phyloP scores from a whole-genome alignment of 2,888 invertebrate genomes.

The Cantharis nigra region DNA sequence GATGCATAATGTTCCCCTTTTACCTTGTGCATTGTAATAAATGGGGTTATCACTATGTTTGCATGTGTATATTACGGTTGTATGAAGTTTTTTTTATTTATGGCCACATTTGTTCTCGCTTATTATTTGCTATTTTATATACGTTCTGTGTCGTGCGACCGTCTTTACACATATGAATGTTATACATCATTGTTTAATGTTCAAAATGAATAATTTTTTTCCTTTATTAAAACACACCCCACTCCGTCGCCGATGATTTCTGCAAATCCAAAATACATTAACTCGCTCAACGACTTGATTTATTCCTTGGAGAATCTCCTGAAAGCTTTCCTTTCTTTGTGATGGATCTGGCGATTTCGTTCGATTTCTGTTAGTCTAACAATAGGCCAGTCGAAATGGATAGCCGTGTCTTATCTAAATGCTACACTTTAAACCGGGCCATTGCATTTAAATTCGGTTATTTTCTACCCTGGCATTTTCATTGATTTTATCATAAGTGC shows the following conservation, averaged over 20 bases:
- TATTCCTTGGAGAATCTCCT: constrained; percentile 16
- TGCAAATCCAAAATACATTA: neutral
- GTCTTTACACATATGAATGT: constrained; percentile 17
- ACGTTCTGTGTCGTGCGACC: constrained; percentile 18
- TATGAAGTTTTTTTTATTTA: constrained; percentile 35
- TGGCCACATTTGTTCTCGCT: constrained; percentile 34
- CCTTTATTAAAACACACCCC: neutral
- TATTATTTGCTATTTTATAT: constrained; percentile 30
- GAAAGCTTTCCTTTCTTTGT: constrained; percentile 12
- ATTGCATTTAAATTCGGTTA: constrained; percentile 57
- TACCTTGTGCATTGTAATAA: constrained; percentile 25
- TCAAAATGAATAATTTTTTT: neutral
- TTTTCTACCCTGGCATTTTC: constrained; percentile 30
- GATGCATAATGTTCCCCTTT: constrained; percentile 27
- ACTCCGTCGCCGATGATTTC: neutral
- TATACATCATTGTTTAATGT: constrained; percentile 15
- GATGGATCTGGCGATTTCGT: constrained; percentile 13
- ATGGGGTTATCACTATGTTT: constrained; percentile 38
- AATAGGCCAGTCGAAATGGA: constrained; percentile 42
- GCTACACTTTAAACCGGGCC: constrained; percentile 53
- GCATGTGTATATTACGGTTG: constrained; percentile 34
- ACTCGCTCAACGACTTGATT: constrained; percentile 7
- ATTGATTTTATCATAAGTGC: constrained; percentile 13
- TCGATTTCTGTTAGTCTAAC: constrained; percentile 6
- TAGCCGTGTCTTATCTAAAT: constrained; percentile 57